Evolutionary conservation across 92 coral and sea anemone species (phyloP).

Genomic region (Isaurus tuberculatus): DNA sequence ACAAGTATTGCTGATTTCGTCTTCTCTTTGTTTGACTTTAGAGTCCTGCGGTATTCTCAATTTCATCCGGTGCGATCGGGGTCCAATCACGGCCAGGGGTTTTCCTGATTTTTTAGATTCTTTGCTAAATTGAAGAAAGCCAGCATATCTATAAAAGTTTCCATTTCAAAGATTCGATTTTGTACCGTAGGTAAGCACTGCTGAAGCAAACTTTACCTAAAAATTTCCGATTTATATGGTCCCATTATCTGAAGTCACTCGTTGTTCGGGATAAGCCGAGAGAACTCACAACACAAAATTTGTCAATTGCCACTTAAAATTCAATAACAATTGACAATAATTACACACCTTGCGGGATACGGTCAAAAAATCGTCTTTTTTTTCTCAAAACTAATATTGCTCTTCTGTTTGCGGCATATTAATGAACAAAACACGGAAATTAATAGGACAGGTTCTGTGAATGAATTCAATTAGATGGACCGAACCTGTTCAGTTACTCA

Average conservation of each 20-base stretch:
- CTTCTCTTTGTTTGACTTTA: conserved; percentile 27
- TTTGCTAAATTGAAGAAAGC: neutral
- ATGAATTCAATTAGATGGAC: conserved; percentile 65
- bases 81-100: conserved; percentile 6
- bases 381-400: conserved; percentile 63
- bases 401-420: conserved; percentile 54
- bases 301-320: conserved; percentile 74
- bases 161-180: neutral
- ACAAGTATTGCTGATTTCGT: conserved; percentile 32
- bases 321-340: conserved; percentile 68
- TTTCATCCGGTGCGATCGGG: conserved; percentile 24
- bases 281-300: conserved; percentile 38
- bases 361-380: conserved; percentile 67
- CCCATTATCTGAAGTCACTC: conserved; percentile 1
- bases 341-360: conserved; percentile 67
- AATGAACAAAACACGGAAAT: conserved; percentile 72
- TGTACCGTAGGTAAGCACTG: neutral
- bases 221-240: no score
- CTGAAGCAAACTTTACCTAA: neutral
- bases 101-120: conserved; percentile 20
- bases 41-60: conserved; percentile 41
- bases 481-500: conserved; percentile 52
- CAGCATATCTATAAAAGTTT: neutral
- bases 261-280: conserved; percentile 17
- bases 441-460: conserved; percentile 67